Evolutionary conservation across 2,113 vertebrate species (phyloP), one percentile per base, ranked within the genome.

Genomic region (Mesembrinibis cayennensis): DNA sequence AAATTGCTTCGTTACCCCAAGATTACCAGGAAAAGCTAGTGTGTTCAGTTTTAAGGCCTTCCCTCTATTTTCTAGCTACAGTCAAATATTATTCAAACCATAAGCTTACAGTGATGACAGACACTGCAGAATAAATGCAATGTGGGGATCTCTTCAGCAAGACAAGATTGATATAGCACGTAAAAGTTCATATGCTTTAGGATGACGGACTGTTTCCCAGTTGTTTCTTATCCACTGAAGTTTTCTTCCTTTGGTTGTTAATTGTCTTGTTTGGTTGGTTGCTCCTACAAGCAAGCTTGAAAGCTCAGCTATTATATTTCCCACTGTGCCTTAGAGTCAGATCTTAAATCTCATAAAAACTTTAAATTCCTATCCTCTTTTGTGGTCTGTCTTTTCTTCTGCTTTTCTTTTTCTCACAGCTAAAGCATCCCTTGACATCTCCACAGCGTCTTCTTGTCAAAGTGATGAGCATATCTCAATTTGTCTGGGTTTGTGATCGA

Each of bases 161-260:
- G 18, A 7, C 44, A 74, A 76, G 38, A 86, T 7, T 83, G 27
- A 47, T 67, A 80, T 67, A 80, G 52, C 21, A 56, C 27, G 17
- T 53, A 21, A 44, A 91, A 32, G 20, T 78, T 74, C 34, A 16
- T 66, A 40, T 71, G 34, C 44, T 40, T 93, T 56, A 86, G 36
- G 21, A 38, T 65, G 50, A 52, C 85, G 44, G 32, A 52, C 26
- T 55, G 7, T 82, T 94, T 86, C 59, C 42, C 30, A 30, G 42
- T 72, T 94, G 20, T 82, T 93, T 77, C 52, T 73, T 84, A 45
- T 32, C 58, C 87, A 21, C 36, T 83, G 21, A 65, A 70, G 9
- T 94, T 93, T 78, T 82, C 79, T 88, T 96, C 85, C 55, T 89
- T 86, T 73, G 38, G 74, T 83, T 94, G 69, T 89, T 90, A 82